Evolutionary conservation across 2,797 vertebrate genomes (phyloP).

Genomic region (Manis javanica): DNA sequence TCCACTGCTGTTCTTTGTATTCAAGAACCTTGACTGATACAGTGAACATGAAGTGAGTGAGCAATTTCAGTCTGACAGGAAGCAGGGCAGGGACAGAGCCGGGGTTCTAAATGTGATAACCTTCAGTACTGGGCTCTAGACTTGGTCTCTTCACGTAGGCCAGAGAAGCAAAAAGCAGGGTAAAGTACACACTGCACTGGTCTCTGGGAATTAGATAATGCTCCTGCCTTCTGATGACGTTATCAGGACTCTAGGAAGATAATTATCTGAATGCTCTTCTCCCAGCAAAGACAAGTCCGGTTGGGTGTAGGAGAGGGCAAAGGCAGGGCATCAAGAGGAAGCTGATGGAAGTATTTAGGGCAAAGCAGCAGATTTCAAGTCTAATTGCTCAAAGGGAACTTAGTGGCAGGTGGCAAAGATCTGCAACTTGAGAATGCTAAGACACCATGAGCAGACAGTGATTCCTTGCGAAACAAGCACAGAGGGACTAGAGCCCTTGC

Average conservation of each 20-base stretch:
- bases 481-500: neutral
- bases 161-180: neutral
- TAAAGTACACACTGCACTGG: neutral
- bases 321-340: neutral
- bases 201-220: neutral
- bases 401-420: neutral
- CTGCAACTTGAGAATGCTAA: neutral
- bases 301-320: neutral
- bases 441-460: neutral
- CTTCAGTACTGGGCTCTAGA: neutral
- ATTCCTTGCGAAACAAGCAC: neutral
- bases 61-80: neutral
- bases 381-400: neutral
- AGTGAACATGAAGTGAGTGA: neutral
- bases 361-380: neutral
- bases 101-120: neutral
- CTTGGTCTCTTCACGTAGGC: neutral
- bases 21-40: neutral
- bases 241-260: neutral
- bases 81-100: neutral
- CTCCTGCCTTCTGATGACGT: neutral
- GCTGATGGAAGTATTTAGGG: neutral
- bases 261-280: neutral
- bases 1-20: neutral
- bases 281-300: neutral